Conservation (phyloP, 2,888 invertebrate genomes). For the Trypoxylon attenuatum region DNA sequence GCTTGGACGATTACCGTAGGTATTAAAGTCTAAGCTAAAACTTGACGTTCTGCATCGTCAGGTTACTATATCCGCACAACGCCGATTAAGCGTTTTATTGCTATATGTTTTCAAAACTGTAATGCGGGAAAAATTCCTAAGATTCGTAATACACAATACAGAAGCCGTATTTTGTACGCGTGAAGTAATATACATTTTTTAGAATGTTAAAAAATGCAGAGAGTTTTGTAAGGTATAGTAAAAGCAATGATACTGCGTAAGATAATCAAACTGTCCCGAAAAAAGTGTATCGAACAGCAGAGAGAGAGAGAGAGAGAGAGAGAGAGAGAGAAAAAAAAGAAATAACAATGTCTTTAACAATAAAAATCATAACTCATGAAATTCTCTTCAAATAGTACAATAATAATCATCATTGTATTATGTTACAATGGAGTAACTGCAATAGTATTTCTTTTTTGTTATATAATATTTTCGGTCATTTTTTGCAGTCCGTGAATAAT, state of each 20-base stretch:
- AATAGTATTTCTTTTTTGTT: conserved; percentile 45
- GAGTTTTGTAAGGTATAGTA: conserved; percentile 14
- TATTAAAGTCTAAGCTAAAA: conserved; percentile 36
- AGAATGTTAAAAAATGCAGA: conserved; percentile 13
- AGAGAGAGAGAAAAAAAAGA: no score
- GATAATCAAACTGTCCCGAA: conserved; percentile 22
- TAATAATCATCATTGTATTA: conserved; percentile 52
- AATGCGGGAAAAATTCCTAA: conserved; percentile 33
- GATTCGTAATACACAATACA: conserved; percentile 20
- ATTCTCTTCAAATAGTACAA: conserved; percentile 62
- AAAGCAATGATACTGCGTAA: conserved; percentile 23
- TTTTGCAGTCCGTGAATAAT: conserved; percentile 56
- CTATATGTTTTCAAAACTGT: conserved; percentile 16
- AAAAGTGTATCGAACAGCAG: conserved; percentile 30
- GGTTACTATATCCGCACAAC: conserved; percentile 24
- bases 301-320: no score
- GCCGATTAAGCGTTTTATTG: conserved; percentile 22
- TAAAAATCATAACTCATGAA: conserved; percentile 59
- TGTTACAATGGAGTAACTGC: conserved; percentile 55
- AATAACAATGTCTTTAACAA: conserved; percentile 62
- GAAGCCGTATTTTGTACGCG: conserved; percentile 21
- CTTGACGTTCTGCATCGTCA: conserved; percentile 22
- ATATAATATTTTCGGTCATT: conserved; percentile 53
- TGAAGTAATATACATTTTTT: conserved; percentile 15
- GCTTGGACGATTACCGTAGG: conserved; percentile 14